Conservation (phyloP, 2,888 invertebrate genomes). For the Boloria euphrosyne region DNA sequence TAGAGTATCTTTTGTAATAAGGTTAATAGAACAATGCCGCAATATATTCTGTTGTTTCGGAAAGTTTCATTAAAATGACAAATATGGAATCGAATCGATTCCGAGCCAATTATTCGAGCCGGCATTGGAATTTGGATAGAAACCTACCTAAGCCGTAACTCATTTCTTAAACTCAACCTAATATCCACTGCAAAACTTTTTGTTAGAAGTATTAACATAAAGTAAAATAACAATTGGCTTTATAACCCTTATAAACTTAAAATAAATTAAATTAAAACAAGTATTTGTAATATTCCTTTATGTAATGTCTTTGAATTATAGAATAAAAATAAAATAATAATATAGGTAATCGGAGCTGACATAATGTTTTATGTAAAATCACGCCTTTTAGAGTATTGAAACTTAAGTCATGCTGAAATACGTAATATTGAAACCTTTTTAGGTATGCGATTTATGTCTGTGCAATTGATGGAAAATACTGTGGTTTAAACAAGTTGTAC, state of each 20-base stretch:
- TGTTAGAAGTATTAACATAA: conserved; percentile 8
- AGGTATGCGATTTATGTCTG: not conserved
- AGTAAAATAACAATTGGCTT: conserved; percentile 7
- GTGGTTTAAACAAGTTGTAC: not conserved
- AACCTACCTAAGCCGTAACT: not conserved
- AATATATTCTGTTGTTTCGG: conserved; percentile 12
- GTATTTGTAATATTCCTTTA: conserved; percentile 8
- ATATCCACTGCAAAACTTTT: conserved; percentile 21
- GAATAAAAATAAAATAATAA: conserved; percentile 11
- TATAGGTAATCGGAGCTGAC: conserved; percentile 9
- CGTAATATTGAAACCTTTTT: not conserved
- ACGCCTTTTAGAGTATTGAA: conserved; percentile 12
- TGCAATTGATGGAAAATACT: conserved; percentile 1
- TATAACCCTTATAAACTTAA: conserved; percentile 8
- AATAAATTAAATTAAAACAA: not conserved
- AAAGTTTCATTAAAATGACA: conserved; percentile 20
- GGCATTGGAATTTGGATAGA: not conserved
- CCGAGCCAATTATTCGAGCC: conserved; percentile 13
- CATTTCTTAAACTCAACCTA: conserved; percentile 24
- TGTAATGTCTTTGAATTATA: conserved; percentile 4
- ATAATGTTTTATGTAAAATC: conserved; percentile 5
- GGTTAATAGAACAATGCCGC: conserved; percentile 12
- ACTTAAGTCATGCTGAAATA: conserved; percentile 16
- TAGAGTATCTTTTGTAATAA: not conserved
- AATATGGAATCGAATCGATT: conserved; percentile 19